Conservation (phyloP, 2,113 vertebrate genomes). For the Astur gentilis region DNA sequence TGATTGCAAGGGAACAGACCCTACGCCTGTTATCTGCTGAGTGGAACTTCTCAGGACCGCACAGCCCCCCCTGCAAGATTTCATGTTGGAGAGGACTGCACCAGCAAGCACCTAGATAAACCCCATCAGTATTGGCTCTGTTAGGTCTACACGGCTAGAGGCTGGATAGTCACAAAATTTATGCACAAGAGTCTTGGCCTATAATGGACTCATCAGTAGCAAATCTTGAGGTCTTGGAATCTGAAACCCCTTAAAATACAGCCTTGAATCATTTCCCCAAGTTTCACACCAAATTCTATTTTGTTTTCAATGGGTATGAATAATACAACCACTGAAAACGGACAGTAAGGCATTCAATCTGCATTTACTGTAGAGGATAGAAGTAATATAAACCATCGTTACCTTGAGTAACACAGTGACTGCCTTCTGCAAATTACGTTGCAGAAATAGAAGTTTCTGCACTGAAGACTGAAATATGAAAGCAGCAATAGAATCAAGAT, state of each 20-base stretch:
- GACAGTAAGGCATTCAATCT: neutral
- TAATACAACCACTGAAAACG: neutral
- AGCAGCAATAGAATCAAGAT: conserved; percentile 27
- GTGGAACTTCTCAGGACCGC: neutral
- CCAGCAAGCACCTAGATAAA: neutral
- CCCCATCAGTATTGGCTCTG: neutral
- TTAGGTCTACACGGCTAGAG: rapidly evolving
- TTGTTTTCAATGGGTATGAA: neutral
- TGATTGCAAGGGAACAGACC: neutral
- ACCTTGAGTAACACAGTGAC: neutral
- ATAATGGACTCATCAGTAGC: neutral
- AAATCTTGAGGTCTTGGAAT: neutral
- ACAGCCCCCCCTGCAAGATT: neutral
- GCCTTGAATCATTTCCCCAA: neutral
- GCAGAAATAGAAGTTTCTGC: neutral
- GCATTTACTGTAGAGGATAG: neutral
- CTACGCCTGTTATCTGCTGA: neutral
- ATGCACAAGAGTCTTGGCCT: neutral
- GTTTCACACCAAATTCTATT: neutral
- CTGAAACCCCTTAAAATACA: neutral
- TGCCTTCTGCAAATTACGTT: conserved; percentile 21
- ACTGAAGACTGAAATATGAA: neutral
- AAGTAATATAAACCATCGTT: neutral
- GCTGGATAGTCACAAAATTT: neutral
- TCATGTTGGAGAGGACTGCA: neutral